Evolutionary conservation across 2,888 invertebrate species (phyloP).

Genomic region (Diaprepes abbreviatus): DNA sequence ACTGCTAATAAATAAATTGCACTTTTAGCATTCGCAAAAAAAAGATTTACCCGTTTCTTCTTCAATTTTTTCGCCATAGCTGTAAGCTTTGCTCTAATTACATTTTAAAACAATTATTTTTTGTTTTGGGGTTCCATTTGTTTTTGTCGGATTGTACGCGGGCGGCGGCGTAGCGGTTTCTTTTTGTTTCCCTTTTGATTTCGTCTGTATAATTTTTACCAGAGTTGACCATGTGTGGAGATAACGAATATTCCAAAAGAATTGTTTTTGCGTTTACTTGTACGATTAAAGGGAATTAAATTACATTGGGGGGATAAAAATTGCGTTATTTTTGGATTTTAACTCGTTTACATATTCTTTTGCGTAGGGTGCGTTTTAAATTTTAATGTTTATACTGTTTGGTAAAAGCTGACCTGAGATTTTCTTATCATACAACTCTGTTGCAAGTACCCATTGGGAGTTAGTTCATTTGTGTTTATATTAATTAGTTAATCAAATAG

Average conservation of each 20-base stretch:
- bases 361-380: no score
- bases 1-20: no score
- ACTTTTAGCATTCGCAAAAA: no score
- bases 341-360: no score
- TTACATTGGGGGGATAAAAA: slow-evolving; percentile 13
- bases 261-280: slow-evolving; percentile 6
- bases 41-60: background rate
- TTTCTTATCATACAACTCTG: no score
- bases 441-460: no score
- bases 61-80: background rate
- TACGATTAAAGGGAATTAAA: background rate
- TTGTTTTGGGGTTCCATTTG: slow-evolving; percentile 6
- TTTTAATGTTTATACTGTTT: no score
- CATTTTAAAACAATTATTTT: slow-evolving; percentile 12
- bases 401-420: no score
- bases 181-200: slow-evolving; percentile 29
- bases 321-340: slow-evolving; percentile 13
- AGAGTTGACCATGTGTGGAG: slow-evolving; percentile 37
- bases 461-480: no score
- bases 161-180: slow-evolving; percentile 1
- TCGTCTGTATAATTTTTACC: slow-evolving; percentile 30
- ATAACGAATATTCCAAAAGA: slow-evolving; percentile 34
- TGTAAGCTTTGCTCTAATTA: slow-evolving; percentile 6
- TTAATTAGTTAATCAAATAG: no score
- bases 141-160: slow-evolving; percentile 5